phyloP scores from a whole-genome alignment of 2,888 invertebrate species.

The Trichogramma evanescens region DNA sequence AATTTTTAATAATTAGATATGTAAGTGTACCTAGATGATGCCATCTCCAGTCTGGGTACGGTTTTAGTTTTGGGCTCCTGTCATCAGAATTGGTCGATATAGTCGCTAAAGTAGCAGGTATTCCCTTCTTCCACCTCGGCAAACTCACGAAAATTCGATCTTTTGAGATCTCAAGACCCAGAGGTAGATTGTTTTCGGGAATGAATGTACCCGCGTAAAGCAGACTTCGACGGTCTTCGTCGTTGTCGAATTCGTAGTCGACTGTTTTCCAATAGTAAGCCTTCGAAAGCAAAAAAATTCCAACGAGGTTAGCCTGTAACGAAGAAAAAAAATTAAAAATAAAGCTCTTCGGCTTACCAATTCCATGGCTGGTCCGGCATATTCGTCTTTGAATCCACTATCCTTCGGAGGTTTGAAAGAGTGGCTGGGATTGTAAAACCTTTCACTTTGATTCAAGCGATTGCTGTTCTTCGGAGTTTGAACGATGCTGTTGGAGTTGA shows the following conservation, averaged over 20 bases:
- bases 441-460: conserved; percentile 14
- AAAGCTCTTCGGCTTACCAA: conserved; percentile 28
- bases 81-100: conserved; percentile 54
- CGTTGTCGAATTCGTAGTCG: conserved; percentile 65
- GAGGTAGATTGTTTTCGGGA: conserved; percentile 66
- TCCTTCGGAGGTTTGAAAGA: conserved; percentile 28
- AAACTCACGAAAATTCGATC: conserved; percentile 67
- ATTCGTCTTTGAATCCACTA: conserved; percentile 31
- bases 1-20: not conserved
- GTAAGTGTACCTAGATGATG: conserved; percentile 51
- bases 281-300: conserved; percentile 20
- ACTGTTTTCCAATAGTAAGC: conserved; percentile 69
- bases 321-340: not conserved
- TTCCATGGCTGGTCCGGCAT: conserved; percentile 43
- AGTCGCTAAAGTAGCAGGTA: conserved; percentile 67
- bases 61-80: conserved; percentile 58
- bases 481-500: conserved; percentile 9
- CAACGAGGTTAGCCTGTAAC: not conserved
- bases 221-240: conserved; percentile 54
- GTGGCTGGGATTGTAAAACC: conserved; percentile 26
- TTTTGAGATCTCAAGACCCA: conserved; percentile 65
- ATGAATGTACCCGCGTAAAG: conserved; percentile 58
- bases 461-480: conserved; percentile 16
- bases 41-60: conserved; percentile 71
- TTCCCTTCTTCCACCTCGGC: conserved; percentile 70